Base-by-base conservation (phyloP, 2,888 invertebrate genomes). In the Papilio protenor region DNA sequence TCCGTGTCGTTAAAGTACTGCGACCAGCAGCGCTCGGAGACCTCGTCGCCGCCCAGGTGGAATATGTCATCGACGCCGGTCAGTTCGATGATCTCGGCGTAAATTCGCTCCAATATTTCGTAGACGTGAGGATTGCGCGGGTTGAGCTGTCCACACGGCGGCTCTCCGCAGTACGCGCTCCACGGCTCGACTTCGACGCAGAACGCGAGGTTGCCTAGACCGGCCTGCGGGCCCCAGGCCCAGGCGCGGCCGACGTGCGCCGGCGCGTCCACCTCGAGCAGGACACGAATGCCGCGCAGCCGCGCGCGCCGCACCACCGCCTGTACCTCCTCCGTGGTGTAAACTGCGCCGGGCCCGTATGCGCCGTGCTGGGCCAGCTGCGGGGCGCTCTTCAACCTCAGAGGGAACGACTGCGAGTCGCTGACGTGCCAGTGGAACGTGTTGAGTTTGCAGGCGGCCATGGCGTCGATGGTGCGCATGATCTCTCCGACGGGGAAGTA, bases 371-470 rank as follows among this genome's bases (percentile, higher is more conserved):
- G 96, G 0, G 97, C 97, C 87, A 98, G 93, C 87, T 97, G 96
- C 0, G 98, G 98, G 76, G 96, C 97, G 80, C 96, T 95, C 40
- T 96, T 96, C 5, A 98, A 96, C 80, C 97, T 96, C 88, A 98
- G 96, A 0, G 99, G 99, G 91, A 99, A 99, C 82, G 98, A 98
- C 89, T 99, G 98, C 18, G 98, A 98, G 89, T 99, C 99, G 8
- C 97, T 97, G 49, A 97, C 95, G 86, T 98, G 98, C 99, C 99
- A 99, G 87, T 99, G 99, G 87, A 99, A 97, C 2, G 98, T 97
- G 92, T 99, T 99, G 81, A 99, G 90, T 91, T 99, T 99, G 84
- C 97, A 96, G 70, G 97, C 96, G 0, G 97, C 96, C 99, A 99
- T 98, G 3, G 97, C 98, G 79, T 98, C 97, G 85, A 99, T 93